Base-by-base conservation (phyloP, 2,797 vertebrate genomes). In the Nyctalus aviator region DNA sequence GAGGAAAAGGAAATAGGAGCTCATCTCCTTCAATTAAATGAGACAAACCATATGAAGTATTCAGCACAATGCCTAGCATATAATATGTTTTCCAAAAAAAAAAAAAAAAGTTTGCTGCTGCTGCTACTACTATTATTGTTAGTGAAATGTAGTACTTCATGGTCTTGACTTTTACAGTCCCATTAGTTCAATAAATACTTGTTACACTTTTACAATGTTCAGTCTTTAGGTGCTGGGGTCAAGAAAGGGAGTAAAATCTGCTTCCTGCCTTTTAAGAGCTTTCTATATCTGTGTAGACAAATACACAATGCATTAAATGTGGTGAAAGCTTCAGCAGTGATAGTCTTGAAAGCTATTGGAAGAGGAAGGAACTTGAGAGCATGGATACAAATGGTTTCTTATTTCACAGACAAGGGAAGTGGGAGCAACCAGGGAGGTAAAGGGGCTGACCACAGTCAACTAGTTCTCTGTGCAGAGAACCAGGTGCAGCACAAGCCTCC, bases 181-280 rank as follows among this genome's bases (percentile, higher is more conserved):
- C 35, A 44, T 55, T 85, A 71, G 59, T 79, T 88, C 69, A 84
- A 68, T 21, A 81, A 25, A 88, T 69, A 55, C 53, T 84, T 68
- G 44, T 72, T 85, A 35, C 21, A 59, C n/a, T 55, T 64, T 55
- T 76, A 71, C 23, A 75, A 5, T 9, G 20, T 83, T 68, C 27
- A 72, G 30, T 30, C 79, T 92, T 88, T 68, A 64, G 41, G 81
- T 91, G 41, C 25, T 53, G 13, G 35, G 8, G 62, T 89, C 18
- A 44, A 72, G 41, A 92, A 84, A 92, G 32, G 2, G 23, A 78
- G 72, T 84, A 44, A 66, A 66, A 91, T 62, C 2, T 50, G 48
- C 57, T 57, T 82, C 48, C 64, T 83, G 23, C 48, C 69, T 88
- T 75, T 57, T 69, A 53, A 94, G 83, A 50, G 37, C 82, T 73